These are phyloP conservation scores for Drosophila sp. DNA, from an alignment of 1,140 invertebrate genomes.

Conservation along the genomic window DNA sequence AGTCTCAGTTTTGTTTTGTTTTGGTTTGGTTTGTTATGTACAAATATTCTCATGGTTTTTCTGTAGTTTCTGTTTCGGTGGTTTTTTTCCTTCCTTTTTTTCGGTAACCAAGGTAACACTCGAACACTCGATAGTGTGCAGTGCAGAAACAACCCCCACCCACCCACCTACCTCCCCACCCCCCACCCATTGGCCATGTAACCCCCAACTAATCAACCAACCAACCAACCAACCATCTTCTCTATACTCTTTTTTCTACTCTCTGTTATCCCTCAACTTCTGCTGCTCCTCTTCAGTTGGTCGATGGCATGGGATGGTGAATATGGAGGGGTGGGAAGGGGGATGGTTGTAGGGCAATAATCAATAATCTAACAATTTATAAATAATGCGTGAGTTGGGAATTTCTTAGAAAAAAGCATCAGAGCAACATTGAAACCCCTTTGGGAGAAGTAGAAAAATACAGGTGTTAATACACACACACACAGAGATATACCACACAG, in stretches of 20 bases:
- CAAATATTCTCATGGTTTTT: constrained; percentile 68
- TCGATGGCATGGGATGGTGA: background rate
- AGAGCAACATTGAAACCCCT: background rate
- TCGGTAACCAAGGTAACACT: constrained; percentile 67
- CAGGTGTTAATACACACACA: background rate
- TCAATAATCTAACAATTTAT: constrained; percentile 35
- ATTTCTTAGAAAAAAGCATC: constrained; percentile 1
- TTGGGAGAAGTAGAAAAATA: background rate
- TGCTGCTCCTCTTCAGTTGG: constrained; percentile 11
- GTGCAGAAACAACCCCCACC: constrained; percentile 13
- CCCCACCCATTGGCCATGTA: background rate
- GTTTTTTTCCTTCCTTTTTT: constrained; percentile 18
- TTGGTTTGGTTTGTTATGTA: constrained; percentile 77
- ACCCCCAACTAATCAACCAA: no score
- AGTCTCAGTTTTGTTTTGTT: constrained; percentile 1
- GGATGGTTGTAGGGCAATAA: background rate
- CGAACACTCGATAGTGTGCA: constrained; percentile 44
- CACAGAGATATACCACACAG: background rate
- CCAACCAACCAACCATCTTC: background rate
- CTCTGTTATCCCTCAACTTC: constrained; percentile 13
- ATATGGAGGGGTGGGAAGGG: background rate
- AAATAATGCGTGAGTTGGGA: constrained; percentile 65
- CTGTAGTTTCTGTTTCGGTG: background rate
- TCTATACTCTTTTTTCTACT: background rate
- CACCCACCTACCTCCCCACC: background rate